Percentiles rank a stretch among this genome's conserved stretches.
Conservation (phyloP, 2,113 vertebrate species). For the Pachyramphus minor region DNA sequence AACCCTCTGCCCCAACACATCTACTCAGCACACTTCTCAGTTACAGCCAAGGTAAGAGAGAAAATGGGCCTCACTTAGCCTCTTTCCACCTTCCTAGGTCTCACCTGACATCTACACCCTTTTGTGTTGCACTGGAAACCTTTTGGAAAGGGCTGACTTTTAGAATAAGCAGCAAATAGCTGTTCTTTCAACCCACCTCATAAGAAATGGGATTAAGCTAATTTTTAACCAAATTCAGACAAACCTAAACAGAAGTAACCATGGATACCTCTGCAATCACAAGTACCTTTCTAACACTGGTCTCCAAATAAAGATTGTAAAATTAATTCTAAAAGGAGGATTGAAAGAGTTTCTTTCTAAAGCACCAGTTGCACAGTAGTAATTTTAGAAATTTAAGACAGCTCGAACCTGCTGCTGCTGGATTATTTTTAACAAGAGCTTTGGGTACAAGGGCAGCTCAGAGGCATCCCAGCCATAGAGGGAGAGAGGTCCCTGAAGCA, state of each 20-base stretch:
- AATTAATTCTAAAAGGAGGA: background rate
- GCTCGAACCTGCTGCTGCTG: background rate
- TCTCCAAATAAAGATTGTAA: background rate
- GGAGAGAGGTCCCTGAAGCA: background rate
- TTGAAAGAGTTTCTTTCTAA: background rate
- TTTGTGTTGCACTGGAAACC: background rate
- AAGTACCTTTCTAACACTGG: background rate
- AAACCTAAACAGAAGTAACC: background rate
- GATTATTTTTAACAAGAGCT: constrained; percentile 46
- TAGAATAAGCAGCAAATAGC: background rate
- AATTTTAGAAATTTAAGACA: constrained; percentile 27
- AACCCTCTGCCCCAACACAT: background rate
- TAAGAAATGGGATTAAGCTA: background rate
- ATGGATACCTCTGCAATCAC: background rate
- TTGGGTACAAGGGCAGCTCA: background rate
- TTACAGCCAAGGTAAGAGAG: background rate
- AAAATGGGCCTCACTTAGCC: background rate
- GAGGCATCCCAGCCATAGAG: background rate
- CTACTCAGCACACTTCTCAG: background rate
- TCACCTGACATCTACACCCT: background rate
- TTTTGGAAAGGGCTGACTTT: background rate
- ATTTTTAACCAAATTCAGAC: background rate
- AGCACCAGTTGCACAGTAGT: background rate
- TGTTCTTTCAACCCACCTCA: background rate
- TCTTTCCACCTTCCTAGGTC: background rate